Conservation (phyloP, 2,113 vertebrate species). For the Antechinus flavipes region DNA sequence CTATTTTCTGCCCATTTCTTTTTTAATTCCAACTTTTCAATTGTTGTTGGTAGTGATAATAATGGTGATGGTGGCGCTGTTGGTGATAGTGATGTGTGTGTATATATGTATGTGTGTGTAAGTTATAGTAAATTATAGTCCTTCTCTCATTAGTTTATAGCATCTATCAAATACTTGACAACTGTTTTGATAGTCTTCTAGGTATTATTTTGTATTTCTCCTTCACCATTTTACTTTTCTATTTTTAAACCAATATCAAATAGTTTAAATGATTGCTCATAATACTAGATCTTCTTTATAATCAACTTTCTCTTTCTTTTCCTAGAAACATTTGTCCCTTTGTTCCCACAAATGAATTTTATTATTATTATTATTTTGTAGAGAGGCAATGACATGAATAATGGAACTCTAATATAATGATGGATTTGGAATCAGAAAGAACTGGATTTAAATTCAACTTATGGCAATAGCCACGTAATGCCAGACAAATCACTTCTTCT, state of each 20-base stretch:
- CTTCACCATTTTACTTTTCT: neutral
- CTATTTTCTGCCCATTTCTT: neutral
- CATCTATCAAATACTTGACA: neutral
- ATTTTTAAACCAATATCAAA: neutral
- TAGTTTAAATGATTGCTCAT: neutral
- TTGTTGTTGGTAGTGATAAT: neutral
- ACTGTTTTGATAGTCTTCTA: neutral
- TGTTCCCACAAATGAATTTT: neutral
- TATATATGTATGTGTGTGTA: neutral
- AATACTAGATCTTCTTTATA: neutral
- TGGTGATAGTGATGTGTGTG: too few species aligned
- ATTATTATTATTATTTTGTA: neutral
- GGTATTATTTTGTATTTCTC: neutral
- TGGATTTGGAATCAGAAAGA: neutral
- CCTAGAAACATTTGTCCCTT: neutral
- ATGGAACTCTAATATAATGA: neutral
- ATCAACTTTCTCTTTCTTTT: neutral
- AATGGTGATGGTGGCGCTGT: neutral
- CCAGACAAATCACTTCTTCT: neutral
- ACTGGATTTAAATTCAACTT: neutral
- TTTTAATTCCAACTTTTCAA: neutral
- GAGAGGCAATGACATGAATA: neutral
- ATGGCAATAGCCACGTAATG: neutral
- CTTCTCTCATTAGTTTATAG: neutral
- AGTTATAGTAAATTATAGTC: too few species aligned